A percentile compares a stretch with the other conserved stretches of the same genome.
phyloP scores from a whole-genome alignment of 2,888 invertebrate species.

The Heteromurus nitidus region DNA sequence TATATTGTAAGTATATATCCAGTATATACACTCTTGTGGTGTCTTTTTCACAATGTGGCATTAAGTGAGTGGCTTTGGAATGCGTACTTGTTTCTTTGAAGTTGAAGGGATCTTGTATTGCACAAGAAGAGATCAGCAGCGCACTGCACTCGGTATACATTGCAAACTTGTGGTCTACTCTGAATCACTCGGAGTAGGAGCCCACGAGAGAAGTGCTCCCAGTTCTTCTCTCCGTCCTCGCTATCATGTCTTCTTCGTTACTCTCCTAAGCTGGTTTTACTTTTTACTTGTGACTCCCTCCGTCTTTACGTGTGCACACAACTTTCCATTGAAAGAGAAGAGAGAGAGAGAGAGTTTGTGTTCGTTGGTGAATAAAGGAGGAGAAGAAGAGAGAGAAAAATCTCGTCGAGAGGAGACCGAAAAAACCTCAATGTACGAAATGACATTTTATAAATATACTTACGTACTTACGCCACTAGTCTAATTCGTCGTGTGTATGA shows the following conservation, averaged over 20 bases:
- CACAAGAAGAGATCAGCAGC: slow-evolving; percentile 14
- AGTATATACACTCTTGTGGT: too few relatives aligned
- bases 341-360: not conserved
- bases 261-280: too few relatives aligned
- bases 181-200: too few relatives aligned
- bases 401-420: not conserved
- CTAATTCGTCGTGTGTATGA: not conserved
- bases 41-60: slow-evolving; percentile 28
- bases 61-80: slow-evolving; percentile 2
- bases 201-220: too few relatives aligned
- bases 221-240: too few relatives aligned
- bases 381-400: not conserved
- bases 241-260: too few relatives aligned
- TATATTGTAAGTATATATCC: too few relatives aligned
- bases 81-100: slow-evolving; percentile 2
- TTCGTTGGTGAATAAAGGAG: not conserved
- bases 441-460: not conserved
- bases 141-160: not conserved
- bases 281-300: too few relatives aligned
- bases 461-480: not conserved
- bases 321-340: not conserved
- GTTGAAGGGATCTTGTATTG: slow-evolving; percentile 25
- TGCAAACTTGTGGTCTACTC: too few relatives aligned
- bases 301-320: not conserved
- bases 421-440: not conserved